Percentiles rank a stretch among this genome's conserved stretches.
Evolutionary conservation across 2,113 vertebrate species (phyloP).

Genomic region (Pao palembangensis): DNA sequence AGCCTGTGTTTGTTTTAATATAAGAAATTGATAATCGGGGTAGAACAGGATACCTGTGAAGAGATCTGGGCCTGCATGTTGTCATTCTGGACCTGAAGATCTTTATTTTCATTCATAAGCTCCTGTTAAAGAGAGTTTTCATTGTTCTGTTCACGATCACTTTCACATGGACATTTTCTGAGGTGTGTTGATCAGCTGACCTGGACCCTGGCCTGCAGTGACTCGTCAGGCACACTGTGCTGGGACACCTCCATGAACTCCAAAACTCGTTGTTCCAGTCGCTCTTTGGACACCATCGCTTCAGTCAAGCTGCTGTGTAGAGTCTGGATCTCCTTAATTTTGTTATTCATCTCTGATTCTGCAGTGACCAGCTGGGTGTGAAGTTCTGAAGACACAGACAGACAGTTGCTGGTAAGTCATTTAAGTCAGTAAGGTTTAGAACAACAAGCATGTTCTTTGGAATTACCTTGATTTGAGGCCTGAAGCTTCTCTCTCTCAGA

Average conservation of each 20-base stretch:
- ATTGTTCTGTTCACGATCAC: no score
- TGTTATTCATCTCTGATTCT: conserved; percentile 79
- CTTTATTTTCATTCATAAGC: conserved; percentile 89
- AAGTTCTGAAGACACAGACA: conserved; percentile 76
- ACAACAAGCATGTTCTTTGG: neutral
- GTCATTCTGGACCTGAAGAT: conserved; percentile 86
- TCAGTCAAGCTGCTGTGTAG: conserved; percentile 91
- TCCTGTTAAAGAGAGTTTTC: conserved; percentile 75
- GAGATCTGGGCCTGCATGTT: conserved; percentile 87
- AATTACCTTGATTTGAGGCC: conserved; percentile 82
- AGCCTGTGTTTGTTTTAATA: conserved; percentile 20
- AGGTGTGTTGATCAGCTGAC: conserved; percentile 31
- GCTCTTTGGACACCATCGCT: conserved; percentile 88
- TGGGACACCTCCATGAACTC: conserved; percentile 89
- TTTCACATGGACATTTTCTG: no score
- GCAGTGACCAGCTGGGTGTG: conserved; percentile 86
- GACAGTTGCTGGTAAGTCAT: neutral
- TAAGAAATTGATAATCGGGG: conserved; percentile 7
- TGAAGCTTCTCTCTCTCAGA: conserved; percentile 84
- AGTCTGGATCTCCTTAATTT: conserved; percentile 88
- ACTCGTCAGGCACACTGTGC: conserved; percentile 83
- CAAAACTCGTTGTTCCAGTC: conserved; percentile 88
- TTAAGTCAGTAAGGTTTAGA: neutral
- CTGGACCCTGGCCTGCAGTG: conserved; percentile 81
- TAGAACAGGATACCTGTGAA: conserved; percentile 79